These are phyloP conservation scores for Auanema freiburgensis DNA, from an alignment of 2,888 invertebrate genomes.

Conservation along the genomic window DNA sequence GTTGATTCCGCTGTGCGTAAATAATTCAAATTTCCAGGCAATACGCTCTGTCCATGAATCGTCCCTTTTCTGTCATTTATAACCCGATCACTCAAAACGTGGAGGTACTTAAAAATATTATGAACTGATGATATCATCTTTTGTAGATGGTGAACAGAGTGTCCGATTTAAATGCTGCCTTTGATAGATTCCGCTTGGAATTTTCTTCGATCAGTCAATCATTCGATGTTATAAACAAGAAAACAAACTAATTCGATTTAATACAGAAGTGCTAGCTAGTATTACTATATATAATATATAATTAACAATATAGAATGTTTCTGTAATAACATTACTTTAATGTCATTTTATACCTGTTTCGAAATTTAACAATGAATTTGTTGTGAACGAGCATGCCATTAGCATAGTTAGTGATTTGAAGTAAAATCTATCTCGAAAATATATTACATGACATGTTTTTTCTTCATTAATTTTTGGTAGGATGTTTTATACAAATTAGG, in stretches of 20 bases:
- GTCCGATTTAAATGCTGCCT: conserved; percentile 16
- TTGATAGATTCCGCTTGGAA: conserved; percentile 24
- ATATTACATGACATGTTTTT: too few relatives aligned
- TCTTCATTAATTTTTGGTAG: too few relatives aligned
- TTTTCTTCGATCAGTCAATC: conserved; percentile 22
- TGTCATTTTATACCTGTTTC: conserved; percentile 1
- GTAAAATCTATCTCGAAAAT: too few relatives aligned
- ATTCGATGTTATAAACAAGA: conserved; percentile 18
- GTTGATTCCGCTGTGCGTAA: conserved; percentile 6
- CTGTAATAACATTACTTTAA: neutral
- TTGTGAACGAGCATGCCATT: too few relatives aligned
- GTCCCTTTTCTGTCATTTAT: conserved; percentile 52
- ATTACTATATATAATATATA: too few relatives aligned
- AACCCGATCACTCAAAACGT: conserved; percentile 59
- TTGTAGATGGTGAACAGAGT: conserved; percentile 17
- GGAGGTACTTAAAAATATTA: conserved; percentile 20
- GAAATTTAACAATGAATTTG: too few relatives aligned
- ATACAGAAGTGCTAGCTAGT: neutral
- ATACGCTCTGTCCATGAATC: conserved; percentile 51
- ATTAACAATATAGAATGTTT: neutral
- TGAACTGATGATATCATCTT: neutral
- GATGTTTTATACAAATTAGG: too few relatives aligned
- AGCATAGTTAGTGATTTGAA: too few relatives aligned
- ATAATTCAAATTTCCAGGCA: conserved; percentile 31
- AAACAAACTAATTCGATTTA: neutral